Evolutionary conservation across 2,888 invertebrate species (phyloP), one percentile per base, ranked within the genome.

Genomic region (Dorcus hopei): DNA sequence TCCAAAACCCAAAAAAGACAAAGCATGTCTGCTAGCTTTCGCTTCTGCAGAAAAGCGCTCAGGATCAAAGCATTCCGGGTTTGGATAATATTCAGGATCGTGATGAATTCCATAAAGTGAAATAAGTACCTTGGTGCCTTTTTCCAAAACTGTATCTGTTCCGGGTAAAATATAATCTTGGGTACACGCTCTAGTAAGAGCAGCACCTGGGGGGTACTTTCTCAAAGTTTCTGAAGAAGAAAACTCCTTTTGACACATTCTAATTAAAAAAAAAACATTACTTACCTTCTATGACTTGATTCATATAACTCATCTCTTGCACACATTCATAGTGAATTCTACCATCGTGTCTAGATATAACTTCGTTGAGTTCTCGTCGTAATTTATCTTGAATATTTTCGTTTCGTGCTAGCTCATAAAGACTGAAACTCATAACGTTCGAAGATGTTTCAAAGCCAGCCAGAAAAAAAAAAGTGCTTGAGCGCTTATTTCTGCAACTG

Each of bases 21-120:
- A 33, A 33, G 26, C 26, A 33, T 4, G 26, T 7, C 26, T 33
- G 26, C 26, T 7, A 33, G 26, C 26, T 33, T 33, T 33, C 26
- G 6, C 26, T 33, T 43, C 43, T 6, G 2, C 52, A 2, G 52
- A 43, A 9, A 52, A 52, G 5, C 43, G 8, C 38, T 52, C 43
- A n/a, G 52, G 43, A 26, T 52, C 43, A 38, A 52, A 52, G 9
- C 45, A 38, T 9, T 52, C 14, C 9, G 52, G 52, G n/a, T 52
- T 33, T 3, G 52, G 52, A 40, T 43, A 52, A 23, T 52, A 42
- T 33, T 52, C 52, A 6, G 38, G 52, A 33, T 52, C 43, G 2
- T 42, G n/a, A 2, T 52, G 52, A 2, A 52, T 8, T 6, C 11
- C 52, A 7, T 23, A 11, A 11, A 23, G 33, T 2, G 52, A 19